Evolutionary conservation across 2,113 vertebrate species (phyloP).

Genomic region (Laticauda laticaudata): DNA sequence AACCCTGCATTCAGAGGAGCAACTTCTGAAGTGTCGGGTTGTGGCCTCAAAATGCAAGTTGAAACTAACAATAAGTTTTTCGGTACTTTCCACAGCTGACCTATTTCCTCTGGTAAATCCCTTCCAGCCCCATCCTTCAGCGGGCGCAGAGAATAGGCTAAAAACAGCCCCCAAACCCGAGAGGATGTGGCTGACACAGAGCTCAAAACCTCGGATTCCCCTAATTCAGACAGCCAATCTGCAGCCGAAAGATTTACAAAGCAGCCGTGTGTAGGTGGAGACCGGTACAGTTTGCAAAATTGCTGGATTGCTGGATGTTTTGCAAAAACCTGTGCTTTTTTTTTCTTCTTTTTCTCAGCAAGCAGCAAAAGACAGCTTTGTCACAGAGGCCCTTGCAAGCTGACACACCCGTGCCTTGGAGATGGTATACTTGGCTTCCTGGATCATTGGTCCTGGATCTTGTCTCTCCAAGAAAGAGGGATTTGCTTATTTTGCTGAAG

Average conservation of each 20-base stretch:
- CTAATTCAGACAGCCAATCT: neutral
- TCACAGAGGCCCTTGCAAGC: neutral
- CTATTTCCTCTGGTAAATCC: constrained; percentile 24
- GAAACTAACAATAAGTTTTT: neutral
- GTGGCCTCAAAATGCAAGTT: neutral
- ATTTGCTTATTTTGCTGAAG: neutral
- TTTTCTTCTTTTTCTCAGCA: neutral
- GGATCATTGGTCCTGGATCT: neutral
- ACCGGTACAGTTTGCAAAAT: neutral
- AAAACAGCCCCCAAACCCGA: neutral
- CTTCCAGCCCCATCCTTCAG: neutral
- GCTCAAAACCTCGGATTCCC: neutral
- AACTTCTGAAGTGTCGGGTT: no score
- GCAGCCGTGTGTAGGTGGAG: neutral
- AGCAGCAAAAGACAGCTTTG: neutral
- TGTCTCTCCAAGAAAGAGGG: neutral
- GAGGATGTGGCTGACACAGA: constrained; percentile 22
- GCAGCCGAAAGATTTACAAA: neutral
- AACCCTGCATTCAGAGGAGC: no score
- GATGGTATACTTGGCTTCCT: neutral
- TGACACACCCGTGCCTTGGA: neutral
- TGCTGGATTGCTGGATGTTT: neutral
- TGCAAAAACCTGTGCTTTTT: neutral
- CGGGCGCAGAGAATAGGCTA: neutral
- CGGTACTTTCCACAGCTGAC: constrained; percentile 21